Percentiles rank a stretch among this genome's conserved stretches.
Evolutionary conservation across 2,113 vertebrate genomes (phyloP).

Genomic region (Leiothrix lutea): DNA sequence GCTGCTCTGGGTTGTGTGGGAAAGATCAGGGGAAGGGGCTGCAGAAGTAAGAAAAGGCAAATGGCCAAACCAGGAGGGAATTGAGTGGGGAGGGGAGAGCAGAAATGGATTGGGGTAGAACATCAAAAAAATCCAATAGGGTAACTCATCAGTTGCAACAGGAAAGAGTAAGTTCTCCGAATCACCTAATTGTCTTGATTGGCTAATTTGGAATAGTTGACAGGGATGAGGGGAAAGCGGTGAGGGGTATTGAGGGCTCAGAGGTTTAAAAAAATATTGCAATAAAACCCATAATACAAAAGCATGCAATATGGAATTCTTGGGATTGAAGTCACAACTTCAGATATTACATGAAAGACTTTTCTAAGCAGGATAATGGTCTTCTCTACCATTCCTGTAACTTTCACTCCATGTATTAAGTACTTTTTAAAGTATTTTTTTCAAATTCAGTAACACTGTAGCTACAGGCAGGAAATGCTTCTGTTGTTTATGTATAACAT

Average conservation of each 20-base stretch:
- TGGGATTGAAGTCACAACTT: neutral
- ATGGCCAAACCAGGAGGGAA: neutral
- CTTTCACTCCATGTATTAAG: neutral
- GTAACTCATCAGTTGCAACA: neutral
- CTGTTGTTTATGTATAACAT: neutral
- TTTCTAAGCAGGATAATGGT: neutral
- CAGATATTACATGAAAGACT: neutral
- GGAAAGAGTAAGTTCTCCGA: neutral
- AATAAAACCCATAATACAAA: neutral
- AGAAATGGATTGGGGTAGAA: neutral
- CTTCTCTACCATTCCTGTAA: neutral
- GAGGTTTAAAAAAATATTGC: neutral
- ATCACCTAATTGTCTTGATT: neutral
- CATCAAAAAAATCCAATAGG: neutral
- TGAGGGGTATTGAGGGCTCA: neutral
- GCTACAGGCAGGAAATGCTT: slow-evolving; percentile 30
- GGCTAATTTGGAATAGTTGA: neutral
- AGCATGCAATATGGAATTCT: neutral
- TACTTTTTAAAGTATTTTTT: neutral
- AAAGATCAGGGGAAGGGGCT: neutral
- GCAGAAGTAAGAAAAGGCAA: neutral
- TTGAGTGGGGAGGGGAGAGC: rapidly evolving
- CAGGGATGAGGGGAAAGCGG: rapidly evolving
- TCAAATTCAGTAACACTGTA: neutral
- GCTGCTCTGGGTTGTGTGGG: neutral